phyloP scores from a whole-genome alignment of 2,797 vertebrate genomes.

The Numenius phaeopus region DNA sequence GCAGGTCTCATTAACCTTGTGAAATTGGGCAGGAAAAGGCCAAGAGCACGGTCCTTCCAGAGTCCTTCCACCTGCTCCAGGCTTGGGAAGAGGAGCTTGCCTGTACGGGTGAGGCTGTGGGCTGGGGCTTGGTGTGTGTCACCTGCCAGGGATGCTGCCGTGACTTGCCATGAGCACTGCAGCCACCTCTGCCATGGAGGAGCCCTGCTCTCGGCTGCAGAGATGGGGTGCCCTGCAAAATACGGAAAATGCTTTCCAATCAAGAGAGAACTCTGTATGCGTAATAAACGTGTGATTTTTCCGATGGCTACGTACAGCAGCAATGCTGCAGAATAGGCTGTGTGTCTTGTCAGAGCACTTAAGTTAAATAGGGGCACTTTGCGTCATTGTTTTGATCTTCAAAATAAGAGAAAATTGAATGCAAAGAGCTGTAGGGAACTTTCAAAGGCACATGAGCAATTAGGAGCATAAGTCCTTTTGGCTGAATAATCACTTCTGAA shows the following conservation, averaged over 20 bases:
- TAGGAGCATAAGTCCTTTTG: conserved; percentile 52
- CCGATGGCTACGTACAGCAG: conserved; percentile 2
- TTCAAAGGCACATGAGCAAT: conserved; percentile 66
- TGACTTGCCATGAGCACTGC: fast-evolving
- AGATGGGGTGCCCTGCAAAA: neutral
- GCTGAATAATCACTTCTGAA: conserved; percentile 57
- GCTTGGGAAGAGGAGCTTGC: neutral
- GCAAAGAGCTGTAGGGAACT: conserved; percentile 63
- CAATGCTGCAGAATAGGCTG: conserved; percentile 33
- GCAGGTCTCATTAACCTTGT: conserved; percentile 58
- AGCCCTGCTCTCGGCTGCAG: neutral
- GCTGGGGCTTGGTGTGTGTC: neutral
- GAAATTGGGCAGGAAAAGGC: conserved; percentile 52
- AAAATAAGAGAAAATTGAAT: conserved; percentile 70
- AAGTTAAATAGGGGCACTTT: conserved; percentile 68
- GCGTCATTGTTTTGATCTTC: conserved; percentile 68
- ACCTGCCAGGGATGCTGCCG: neutral
- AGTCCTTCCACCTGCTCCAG: conserved; percentile 36
- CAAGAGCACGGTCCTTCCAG: neutral
- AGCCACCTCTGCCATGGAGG: fast-evolving
- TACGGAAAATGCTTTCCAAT: neutral
- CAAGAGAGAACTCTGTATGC: neutral
- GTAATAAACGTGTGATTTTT: conserved; percentile 12
- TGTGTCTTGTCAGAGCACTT: conserved; percentile 61
- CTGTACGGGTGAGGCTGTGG: neutral